Evolutionary conservation across 2,113 vertebrate genomes (phyloP), one percentile per base, ranked within the genome.

Genomic region (Pachycephala philippinensis): DNA sequence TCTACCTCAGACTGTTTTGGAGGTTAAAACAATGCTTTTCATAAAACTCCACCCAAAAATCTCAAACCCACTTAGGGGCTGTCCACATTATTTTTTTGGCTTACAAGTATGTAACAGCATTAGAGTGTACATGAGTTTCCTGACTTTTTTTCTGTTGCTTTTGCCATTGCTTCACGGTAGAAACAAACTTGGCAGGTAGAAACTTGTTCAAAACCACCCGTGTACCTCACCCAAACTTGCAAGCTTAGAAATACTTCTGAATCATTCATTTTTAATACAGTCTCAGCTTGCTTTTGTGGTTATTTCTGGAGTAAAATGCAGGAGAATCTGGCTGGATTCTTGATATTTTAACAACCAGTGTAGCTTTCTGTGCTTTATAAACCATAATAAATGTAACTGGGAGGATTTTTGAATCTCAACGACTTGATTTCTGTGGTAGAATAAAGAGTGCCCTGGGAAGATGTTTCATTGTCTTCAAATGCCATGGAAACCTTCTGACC

Each of bases 401-500:
- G 37, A 53, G 86, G 68, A 91, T 93, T 92, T 82, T 79, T 85
- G 52, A 42, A 24, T 57, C 47, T 80, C 74, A 60, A 33, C 39
- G 83, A 30, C 69, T 44, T 26, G 37, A 54, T 80, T 78, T 79
- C 49, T 57, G 21, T 57, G 83, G 49, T 45, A 86, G 87, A 95
- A 47, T 70, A 54, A 93, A 61, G 37, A 92, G n/a, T 54, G 27
- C 45, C 50, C 39, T 65, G 44, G 93, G 87, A 87, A 84, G 88
- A 68, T 63, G 28, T 64, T 94, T 88, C 63, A 61, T 80, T 59
- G 12, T 60, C 87, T 94, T 83, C 75, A 96, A 95, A 94, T 79
- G 84, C 49, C 75, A 47, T 4, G 17, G 40, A 57, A 78, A 75
- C 33, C 42, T 81, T 85, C 54, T 96, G 86, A 89, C 40, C 31